phyloP scores from a whole-genome alignment of 2,113 vertebrate genomes.

The Cynoglossus semilaevis region DNA sequence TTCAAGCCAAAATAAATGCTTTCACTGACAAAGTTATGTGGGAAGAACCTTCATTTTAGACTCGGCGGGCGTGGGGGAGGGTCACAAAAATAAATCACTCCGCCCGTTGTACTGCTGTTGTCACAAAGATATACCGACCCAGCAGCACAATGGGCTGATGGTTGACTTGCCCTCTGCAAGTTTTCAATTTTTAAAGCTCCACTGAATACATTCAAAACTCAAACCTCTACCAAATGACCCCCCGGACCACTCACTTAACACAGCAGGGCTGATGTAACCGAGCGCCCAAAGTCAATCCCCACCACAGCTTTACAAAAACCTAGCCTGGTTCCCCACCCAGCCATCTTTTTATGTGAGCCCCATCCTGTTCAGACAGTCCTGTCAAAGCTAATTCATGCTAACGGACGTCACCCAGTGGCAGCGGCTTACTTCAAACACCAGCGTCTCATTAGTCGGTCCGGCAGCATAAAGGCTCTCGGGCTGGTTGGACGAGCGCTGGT shows the following conservation, averaged over 20 bases:
- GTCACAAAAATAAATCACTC: slow-evolving; percentile 20
- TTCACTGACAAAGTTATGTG: slow-evolving; percentile 55
- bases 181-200: slow-evolving; percentile 22
- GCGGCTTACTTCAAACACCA: slow-evolving; percentile 94
- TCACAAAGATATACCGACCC: slow-evolving; percentile 26
- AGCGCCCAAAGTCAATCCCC: slow-evolving; percentile 49
- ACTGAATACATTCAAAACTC: too few relatives aligned
- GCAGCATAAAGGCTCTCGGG: slow-evolving; percentile 86
- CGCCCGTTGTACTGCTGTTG: slow-evolving; percentile 32
- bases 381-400: slow-evolving; percentile 53
- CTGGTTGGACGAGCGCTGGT: slow-evolving; percentile 84
- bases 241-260: slow-evolving; percentile 4
- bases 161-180: slow-evolving; percentile 24
- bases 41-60: too few relatives aligned
- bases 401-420: slow-evolving; percentile 51
- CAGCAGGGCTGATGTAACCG: slow-evolving; percentile 44
- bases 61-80: too few relatives aligned
- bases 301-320: slow-evolving; percentile 36
- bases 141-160: slow-evolving; percentile 31
- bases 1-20: slow-evolving; percentile 54
- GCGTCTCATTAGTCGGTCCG: slow-evolving; percentile 94
- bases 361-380: slow-evolving; percentile 47
- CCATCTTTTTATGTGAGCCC: slow-evolving; percentile 59
- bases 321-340: slow-evolving; percentile 29
- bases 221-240: slow-evolving; percentile 10